phyloP scores from a whole-genome alignment of 1,140 invertebrate species.

The Lethrus apterus region DNA sequence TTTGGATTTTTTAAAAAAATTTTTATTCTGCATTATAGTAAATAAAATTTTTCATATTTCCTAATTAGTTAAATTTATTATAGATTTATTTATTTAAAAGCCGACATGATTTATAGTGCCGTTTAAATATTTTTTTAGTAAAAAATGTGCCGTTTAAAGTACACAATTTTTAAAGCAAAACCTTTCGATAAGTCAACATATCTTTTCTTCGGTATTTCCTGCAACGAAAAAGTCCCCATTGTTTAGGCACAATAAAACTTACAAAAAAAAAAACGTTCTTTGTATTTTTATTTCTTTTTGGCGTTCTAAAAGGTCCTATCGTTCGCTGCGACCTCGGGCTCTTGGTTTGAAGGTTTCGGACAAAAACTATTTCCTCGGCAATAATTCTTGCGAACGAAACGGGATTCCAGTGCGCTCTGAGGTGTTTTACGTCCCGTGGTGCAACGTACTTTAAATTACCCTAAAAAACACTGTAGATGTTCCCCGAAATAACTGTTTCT shows the following conservation, averaged over 20 bases:
- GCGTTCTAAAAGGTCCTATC: slow-evolving; percentile 16
- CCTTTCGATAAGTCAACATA: slow-evolving; percentile 11
- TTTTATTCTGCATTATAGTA: too few species aligned
- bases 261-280: slow-evolving; percentile 13
- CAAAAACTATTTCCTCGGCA: slow-evolving; percentile 30
- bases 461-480: slow-evolving; percentile 10
- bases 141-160: too few species aligned
- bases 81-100: too few species aligned
- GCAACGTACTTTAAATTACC: slow-evolving; percentile 32
- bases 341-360: slow-evolving; percentile 28
- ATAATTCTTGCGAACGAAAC: slow-evolving; percentile 26
- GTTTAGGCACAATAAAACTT: slow-evolving; percentile 16
- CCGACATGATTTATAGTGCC: too few species aligned
- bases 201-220: slow-evolving; percentile 15
- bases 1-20: too few species aligned
- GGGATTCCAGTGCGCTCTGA: slow-evolving; percentile 27
- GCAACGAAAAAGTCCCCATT: slow-evolving; percentile 12
- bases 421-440: slow-evolving; percentile 25
- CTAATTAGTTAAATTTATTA: too few species aligned
- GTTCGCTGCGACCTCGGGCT: slow-evolving; percentile 22
- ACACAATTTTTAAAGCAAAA: too few species aligned
- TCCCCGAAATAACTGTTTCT: slow-evolving; percentile 11
- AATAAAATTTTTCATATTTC: too few species aligned
- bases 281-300: slow-evolving; percentile 10
- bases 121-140: too few species aligned